A percentile compares a stretch with the other conserved stretches of the same genome.
These are phyloP conservation scores for Drosophila tsacasi DNA, from an alignment of 1,140 invertebrate genomes.

Conservation along the genomic window DNA sequence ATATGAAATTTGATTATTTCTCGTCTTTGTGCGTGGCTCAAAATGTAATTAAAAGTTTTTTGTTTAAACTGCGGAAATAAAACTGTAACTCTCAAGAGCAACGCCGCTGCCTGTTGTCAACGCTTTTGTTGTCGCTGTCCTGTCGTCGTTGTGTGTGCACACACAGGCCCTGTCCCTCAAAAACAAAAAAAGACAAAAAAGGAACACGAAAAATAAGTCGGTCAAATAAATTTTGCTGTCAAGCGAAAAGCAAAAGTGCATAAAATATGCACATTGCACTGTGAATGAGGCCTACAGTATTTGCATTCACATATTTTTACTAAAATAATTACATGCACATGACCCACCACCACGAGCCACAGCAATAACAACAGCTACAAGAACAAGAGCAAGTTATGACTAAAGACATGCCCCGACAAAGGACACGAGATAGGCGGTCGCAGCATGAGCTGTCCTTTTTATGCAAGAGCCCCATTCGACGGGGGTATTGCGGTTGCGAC, in stretches of 20 bases:
- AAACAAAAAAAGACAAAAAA: constrained; percentile 21
- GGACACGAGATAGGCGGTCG: constrained; percentile 47
- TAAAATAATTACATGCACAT: constrained; percentile 82
- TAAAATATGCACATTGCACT: constrained; percentile 60
- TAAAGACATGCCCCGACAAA: constrained; percentile 61
- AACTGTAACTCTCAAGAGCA: constrained; percentile 57
- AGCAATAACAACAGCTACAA: constrained; percentile 30
- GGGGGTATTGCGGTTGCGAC: background rate
- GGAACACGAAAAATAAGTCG: constrained; percentile 53
- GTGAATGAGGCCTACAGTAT: constrained; percentile 69
- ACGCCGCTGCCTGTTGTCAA: constrained; percentile 38
- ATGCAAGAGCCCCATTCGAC: background rate
- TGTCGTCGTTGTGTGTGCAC: constrained; percentile 4
- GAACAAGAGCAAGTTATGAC: constrained; percentile 64
- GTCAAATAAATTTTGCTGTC: constrained; percentile 76
- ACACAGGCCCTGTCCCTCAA: constrained; percentile 13
- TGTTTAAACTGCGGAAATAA: constrained; percentile 66
- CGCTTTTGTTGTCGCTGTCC: constrained; percentile 27
- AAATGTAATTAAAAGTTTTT: constrained; percentile 80
- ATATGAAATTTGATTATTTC: constrained; percentile 67
- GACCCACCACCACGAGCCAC: constrained; percentile 44
- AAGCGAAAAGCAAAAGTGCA: constrained; percentile 77
- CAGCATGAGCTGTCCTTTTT: constrained; percentile 45
- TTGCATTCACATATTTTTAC: constrained; percentile 79
- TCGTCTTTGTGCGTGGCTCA: constrained; percentile 35